Conservation (phyloP, 2,888 invertebrate species). For the Unio delphinus region DNA sequence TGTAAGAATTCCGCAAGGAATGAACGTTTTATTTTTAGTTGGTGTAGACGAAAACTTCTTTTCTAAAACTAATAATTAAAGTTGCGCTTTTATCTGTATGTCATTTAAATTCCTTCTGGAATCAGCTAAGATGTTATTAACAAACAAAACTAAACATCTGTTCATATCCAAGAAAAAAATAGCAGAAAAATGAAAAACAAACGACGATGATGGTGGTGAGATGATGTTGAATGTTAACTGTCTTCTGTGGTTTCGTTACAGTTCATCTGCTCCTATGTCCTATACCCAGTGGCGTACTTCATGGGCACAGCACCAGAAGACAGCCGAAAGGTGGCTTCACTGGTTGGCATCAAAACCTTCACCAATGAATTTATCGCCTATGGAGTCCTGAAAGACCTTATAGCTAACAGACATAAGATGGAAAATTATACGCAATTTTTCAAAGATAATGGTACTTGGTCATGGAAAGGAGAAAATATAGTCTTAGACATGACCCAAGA, state of each 20-base stretch:
- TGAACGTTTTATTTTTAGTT: no score
- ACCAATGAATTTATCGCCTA: constrained; percentile 96
- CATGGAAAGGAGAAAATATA: constrained; percentile 34
- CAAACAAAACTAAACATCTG: no score
- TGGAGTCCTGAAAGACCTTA: constrained; percentile 75
- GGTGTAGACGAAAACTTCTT: no score
- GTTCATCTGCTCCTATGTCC: constrained; percentile 84
- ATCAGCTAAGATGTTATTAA: no score
- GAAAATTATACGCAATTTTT: constrained; percentile 27
- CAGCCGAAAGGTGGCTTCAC: constrained; percentile 83
- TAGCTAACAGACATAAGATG: constrained; percentile 41
- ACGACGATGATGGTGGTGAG: no score
- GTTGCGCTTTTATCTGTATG: no score
- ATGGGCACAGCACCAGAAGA: constrained; percentile 83
- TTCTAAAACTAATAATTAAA: no score
- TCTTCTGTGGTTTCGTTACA: constrained; percentile 28
- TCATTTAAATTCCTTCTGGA: no score
- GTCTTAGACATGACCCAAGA: constrained; percentile 31
- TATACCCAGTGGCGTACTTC: constrained; percentile 90
- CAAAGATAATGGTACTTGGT: constrained; percentile 32
- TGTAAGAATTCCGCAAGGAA: no score
- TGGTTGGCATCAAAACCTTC: constrained; percentile 91
- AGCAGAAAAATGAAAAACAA: no score
- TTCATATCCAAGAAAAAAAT: no score
- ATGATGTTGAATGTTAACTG: no score